Percentiles rank a stretch among this genome's conserved stretches.
phyloP scores from a whole-genome alignment of 2,797 vertebrate species.

The Oreochromis mossambicus region DNA sequence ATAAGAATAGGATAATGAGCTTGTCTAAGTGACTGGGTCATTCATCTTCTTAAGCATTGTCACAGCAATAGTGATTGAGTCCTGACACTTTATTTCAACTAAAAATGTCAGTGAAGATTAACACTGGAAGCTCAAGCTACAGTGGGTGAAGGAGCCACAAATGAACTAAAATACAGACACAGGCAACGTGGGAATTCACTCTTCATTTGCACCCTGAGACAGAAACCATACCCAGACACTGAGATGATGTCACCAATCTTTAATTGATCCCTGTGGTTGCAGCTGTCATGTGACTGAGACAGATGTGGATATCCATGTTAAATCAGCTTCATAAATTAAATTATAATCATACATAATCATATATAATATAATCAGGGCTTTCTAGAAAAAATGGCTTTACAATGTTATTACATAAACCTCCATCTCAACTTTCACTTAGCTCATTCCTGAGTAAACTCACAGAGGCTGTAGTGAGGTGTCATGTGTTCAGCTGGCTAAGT shows the following conservation, averaged over 20 bases:
- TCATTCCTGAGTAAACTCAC: neutral
- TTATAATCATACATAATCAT: neutral
- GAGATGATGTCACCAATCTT: slow-evolving; percentile 59
- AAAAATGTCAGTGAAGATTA: neutral
- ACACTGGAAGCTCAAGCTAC: neutral
- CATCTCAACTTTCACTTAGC: neutral
- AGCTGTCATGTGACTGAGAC: slow-evolving; percentile 39
- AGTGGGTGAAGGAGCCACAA: neutral
- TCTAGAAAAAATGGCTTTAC: slow-evolving; percentile 22
- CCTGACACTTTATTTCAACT: neutral
- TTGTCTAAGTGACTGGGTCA: neutral
- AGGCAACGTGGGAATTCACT: slow-evolving; percentile 20
- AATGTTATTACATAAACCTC: slow-evolving; percentile 13
- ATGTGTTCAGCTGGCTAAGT: slow-evolving; percentile 28
- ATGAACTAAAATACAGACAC: neutral
- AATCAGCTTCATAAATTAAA: neutral
- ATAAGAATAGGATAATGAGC: neutral
- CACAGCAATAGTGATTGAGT: neutral
- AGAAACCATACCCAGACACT: slow-evolving; percentile 22
- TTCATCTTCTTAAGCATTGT: neutral
- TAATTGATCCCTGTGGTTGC: slow-evolving; percentile 45
- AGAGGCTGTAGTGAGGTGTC: slow-evolving; percentile 4
- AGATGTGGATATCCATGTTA: slow-evolving; percentile 15
- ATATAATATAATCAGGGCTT: slow-evolving; percentile 4
- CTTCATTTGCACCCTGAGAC: neutral